Conservation (phyloP, 1,140 invertebrate species). For the Vanessa atalanta region DNA sequence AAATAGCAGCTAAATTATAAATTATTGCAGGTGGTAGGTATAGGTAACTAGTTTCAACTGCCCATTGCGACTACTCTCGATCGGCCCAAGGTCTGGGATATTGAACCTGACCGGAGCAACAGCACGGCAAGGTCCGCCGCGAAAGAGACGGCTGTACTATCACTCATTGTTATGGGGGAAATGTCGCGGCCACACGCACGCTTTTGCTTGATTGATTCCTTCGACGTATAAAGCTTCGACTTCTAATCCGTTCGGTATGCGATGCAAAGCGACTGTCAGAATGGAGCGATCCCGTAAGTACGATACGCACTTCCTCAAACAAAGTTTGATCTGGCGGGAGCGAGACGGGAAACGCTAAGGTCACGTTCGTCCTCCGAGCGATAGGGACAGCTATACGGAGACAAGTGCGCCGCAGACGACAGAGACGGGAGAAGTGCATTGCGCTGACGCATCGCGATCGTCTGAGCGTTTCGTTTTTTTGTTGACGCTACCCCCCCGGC, state of each 20-base stretch:
- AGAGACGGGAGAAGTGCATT: constrained; percentile 66
- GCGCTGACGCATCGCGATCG: constrained; percentile 73
- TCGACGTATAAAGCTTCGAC: constrained; percentile 57
- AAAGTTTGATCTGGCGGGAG: constrained; percentile 45
- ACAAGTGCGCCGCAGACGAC: constrained; percentile 59
- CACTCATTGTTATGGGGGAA: constrained; percentile 77
- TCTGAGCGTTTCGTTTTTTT: constrained; percentile 64
- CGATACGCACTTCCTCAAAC: constrained; percentile 69
- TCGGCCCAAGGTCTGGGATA: constrained; percentile 77
- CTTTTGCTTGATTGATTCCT: constrained; percentile 47
- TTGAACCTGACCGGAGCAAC: constrained; percentile 75
- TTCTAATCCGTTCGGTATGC: constrained; percentile 65
- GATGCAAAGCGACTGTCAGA: constrained; percentile 58
- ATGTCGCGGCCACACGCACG: constrained; percentile 72
- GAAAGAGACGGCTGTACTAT: constrained; percentile 76
- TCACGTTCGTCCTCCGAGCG: constrained; percentile 30
- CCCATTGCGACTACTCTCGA: constrained; percentile 61
- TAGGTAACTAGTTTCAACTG: constrained; percentile 71
- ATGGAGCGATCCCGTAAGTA: constrained; percentile 56
- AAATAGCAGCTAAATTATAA: constrained; percentile 69
- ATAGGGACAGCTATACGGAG: constrained; percentile 54
- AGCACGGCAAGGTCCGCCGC: constrained; percentile 68
- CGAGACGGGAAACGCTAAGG: constrained; percentile 42
- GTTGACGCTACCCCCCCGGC: constrained; percentile 58
- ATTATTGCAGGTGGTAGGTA: constrained; percentile 68